A percentile compares a stretch with the other conserved stretches of the same genome.
Conservation (phyloP, 2,888 invertebrate genomes). For the Temnothorax unifasciatus region DNA sequence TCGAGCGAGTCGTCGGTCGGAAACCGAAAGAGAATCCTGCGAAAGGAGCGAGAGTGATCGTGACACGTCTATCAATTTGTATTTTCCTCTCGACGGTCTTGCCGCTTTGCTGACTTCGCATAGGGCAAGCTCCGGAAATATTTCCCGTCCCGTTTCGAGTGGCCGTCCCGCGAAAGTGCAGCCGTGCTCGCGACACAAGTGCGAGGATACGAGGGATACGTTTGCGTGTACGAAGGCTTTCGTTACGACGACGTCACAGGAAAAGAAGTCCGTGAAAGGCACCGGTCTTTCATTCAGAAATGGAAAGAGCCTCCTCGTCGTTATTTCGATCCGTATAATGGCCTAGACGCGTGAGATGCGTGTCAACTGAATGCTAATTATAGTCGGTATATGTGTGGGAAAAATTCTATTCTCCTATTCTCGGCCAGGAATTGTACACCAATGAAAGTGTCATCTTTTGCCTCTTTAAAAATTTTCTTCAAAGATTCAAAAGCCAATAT, state of each 20-base stretch:
- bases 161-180: conserved; percentile 17
- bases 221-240: conserved; percentile 22
- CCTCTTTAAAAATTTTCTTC: neutral
- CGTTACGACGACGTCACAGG: conserved; percentile 4
- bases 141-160: conserved; percentile 16
- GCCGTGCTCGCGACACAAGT: neutral
- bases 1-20: conserved; percentile 4
- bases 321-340: neutral
- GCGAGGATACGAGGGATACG: neutral
- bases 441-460: neutral
- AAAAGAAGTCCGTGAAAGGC: conserved; percentile 44
- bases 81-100: neutral
- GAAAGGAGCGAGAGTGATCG: conserved; percentile 9
- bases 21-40: conserved; percentile 6
- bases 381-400: conserved; percentile 1
- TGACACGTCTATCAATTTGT: conserved; percentile 16
- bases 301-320: conserved; percentile 16
- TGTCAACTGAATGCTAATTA: conserved; percentile 31
- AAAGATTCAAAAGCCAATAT: neutral
- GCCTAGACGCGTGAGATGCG: conserved; percentile 2
- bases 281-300: conserved; percentile 27
- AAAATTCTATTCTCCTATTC: conserved; percentile 15
- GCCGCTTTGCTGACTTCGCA: neutral
- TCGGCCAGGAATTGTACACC: neutral
- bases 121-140: conserved; percentile 2